These are phyloP conservation scores for Cosmia pyralina DNA, from an alignment of 2,888 invertebrate genomes.

Conservation along the genomic window DNA sequence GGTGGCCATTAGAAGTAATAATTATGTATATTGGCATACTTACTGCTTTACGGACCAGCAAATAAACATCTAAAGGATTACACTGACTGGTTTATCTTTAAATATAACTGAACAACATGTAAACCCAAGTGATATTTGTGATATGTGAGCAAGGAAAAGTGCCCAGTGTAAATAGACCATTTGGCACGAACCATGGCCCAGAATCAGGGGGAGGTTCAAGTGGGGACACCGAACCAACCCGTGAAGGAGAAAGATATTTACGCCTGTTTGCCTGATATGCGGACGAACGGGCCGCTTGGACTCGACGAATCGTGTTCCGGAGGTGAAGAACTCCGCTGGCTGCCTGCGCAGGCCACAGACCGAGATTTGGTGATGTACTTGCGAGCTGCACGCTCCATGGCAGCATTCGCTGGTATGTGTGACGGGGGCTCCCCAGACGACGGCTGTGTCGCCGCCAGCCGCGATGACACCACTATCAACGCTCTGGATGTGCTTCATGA, in stretches of 20 bases:
- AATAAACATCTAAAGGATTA: slow-evolving; percentile 77
- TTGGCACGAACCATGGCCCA: slow-evolving; percentile 87
- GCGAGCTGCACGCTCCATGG: slow-evolving; percentile 99
- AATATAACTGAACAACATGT: slow-evolving; percentile 79
- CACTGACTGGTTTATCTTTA: slow-evolving; percentile 69
- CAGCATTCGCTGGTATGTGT: slow-evolving; percentile 99
- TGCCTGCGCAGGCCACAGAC: slow-evolving; percentile 97
- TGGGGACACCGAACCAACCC: slow-evolving; percentile 88
- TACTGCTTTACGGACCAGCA: slow-evolving; percentile 84
- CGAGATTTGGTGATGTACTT: slow-evolving; percentile 99
- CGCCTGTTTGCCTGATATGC: slow-evolving; percentile 90
- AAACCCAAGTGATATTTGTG: slow-evolving; percentile 76
- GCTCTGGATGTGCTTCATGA: slow-evolving; percentile 98
- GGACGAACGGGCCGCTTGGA: slow-evolving; percentile 86
- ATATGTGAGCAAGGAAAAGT: slow-evolving; percentile 80
- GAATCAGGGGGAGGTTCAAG: slow-evolving; percentile 89
- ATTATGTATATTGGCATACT: slow-evolving; percentile 90
- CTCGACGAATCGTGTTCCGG: slow-evolving; percentile 87
- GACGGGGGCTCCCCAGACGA: slow-evolving; percentile 99
- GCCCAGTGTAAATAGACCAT: slow-evolving; percentile 83
- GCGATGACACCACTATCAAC: slow-evolving; percentile 99
- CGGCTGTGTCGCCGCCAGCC: slow-evolving; percentile 98
- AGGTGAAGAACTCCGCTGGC: slow-evolving; percentile 98
- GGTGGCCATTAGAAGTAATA: slow-evolving; percentile 90
- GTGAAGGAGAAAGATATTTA: slow-evolving; percentile 89